Conservation (phyloP, 1,140 invertebrate genomes). For the Pogonomyrmex californicus region DNA sequence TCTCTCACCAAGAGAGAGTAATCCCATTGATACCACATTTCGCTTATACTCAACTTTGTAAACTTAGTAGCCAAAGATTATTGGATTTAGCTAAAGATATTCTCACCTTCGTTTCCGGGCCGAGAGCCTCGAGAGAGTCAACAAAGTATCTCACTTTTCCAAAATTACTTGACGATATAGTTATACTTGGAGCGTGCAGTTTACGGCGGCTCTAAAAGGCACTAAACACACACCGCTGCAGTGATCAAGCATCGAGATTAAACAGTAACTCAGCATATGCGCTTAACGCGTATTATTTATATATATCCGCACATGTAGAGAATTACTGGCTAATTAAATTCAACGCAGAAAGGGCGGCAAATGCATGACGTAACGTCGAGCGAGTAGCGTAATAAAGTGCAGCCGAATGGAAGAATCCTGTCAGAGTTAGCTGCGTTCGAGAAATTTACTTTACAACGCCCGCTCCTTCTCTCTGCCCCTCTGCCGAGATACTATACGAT, state of each 20-base stretch:
- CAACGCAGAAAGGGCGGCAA: constrained; percentile 51
- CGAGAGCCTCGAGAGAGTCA: neutral
- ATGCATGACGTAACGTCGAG: constrained; percentile 58
- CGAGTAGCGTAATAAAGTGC: constrained; percentile 64
- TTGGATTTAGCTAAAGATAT: constrained; percentile 38
- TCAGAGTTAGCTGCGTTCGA: constrained; percentile 37
- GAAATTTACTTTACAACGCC: constrained; percentile 57
- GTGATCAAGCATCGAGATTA: constrained; percentile 51
- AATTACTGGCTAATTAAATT: constrained; percentile 66
- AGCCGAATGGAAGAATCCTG: constrained; percentile 18
- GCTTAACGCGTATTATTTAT: neutral
- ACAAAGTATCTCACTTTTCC: constrained; percentile 14
- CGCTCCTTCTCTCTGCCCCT: neutral
- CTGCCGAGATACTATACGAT: neutral
- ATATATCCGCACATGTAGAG: neutral
- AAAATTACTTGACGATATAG: constrained; percentile 16
- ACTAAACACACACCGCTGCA: neutral
- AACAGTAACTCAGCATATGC: constrained; percentile 21
- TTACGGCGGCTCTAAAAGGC: neutral
- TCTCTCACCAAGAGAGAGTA: constrained; percentile 6
- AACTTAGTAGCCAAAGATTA: neutral
- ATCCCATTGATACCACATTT: constrained; percentile 1
- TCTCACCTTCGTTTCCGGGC: neutral
- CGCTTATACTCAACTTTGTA: constrained; percentile 14
- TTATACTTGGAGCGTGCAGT: neutral